Conservation (phyloP, 2,888 invertebrate species). For the Tachina fera region DNA sequence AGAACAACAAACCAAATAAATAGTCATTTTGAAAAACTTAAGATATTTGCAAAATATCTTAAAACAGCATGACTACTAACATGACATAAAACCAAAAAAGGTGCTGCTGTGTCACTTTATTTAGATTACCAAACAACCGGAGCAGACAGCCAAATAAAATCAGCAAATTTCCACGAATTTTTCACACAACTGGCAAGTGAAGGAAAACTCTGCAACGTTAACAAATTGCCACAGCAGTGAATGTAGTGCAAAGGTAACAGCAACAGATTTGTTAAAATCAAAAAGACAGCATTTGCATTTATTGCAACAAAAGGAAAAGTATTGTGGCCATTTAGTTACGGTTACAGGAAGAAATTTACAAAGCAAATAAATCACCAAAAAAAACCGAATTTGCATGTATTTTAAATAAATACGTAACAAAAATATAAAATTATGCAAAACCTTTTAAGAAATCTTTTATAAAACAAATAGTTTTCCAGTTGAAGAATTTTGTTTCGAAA, state of each 20-base stretch:
- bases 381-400: constrained; percentile 58
- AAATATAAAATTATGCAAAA: constrained; percentile 52
- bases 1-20: constrained; percentile 4
- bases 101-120: constrained; percentile 71
- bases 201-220: constrained; percentile 45
- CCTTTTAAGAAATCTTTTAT: constrained; percentile 16
- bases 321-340: constrained; percentile 45
- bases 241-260: constrained; percentile 35
- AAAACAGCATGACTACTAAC: constrained; percentile 69
- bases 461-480: constrained; percentile 15
- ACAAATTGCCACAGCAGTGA: constrained; percentile 53
- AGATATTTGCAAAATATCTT: constrained; percentile 42
- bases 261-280: constrained; percentile 38
- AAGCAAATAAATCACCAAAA: neutral
- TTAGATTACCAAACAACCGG: constrained; percentile 60
- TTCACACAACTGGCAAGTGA: constrained; percentile 48
- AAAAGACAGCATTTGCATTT: constrained; percentile 64
- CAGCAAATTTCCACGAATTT: constrained; percentile 59
- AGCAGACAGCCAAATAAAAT: constrained; percentile 33
- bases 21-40: constrained; percentile 33
- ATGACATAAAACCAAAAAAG: constrained; percentile 70
- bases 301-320: constrained; percentile 14
- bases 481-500: neutral
- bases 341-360: neutral
- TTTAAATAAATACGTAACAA: constrained; percentile 47